Evolutionary conservation across 2,797 vertebrate genomes (phyloP).

Genomic region (Chelon labrosus): DNA sequence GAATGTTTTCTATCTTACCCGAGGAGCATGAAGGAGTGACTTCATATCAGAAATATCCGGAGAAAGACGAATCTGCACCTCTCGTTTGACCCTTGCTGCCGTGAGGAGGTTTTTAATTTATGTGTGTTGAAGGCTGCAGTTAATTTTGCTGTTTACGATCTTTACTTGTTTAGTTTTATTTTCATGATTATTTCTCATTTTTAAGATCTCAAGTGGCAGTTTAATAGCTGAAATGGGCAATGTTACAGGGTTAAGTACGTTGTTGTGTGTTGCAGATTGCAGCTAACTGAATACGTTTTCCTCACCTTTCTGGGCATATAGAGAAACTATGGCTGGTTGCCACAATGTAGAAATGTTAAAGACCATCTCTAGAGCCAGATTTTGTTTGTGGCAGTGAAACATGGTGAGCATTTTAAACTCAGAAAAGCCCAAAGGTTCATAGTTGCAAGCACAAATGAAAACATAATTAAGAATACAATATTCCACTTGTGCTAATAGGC

Average conservation of each 20-base stretch:
- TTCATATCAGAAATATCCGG: constrained; percentile 55
- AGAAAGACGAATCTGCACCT: constrained; percentile 13
- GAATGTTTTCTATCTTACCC: constrained; percentile 55
- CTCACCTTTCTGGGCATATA: too few relatives aligned
- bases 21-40: constrained; percentile 50
- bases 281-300: too few relatives aligned
- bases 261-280: too few relatives aligned
- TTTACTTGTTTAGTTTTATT: constrained; percentile 16
- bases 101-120: constrained; percentile 35
- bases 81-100: background rate
- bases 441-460: too few relatives aligned
- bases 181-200: constrained; percentile 9
- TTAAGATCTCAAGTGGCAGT: constrained; percentile 2
- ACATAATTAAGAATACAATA: too few relatives aligned
- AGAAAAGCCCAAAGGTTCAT: too few relatives aligned
- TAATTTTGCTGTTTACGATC: constrained; percentile 1
- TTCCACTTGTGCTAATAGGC: too few relatives aligned
- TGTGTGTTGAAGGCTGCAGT: background rate
- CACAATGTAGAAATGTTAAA: too few relatives aligned
- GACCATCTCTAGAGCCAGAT: too few relatives aligned
- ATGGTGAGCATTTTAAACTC: too few relatives aligned
- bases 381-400: too few relatives aligned
- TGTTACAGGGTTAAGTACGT: background rate
- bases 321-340: too few relatives aligned
- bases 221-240: constrained; percentile 22